These are phyloP conservation scores for Emydura subglobosa DNA, from an alignment of 2,113 vertebrate species.

Conservation along the genomic window DNA sequence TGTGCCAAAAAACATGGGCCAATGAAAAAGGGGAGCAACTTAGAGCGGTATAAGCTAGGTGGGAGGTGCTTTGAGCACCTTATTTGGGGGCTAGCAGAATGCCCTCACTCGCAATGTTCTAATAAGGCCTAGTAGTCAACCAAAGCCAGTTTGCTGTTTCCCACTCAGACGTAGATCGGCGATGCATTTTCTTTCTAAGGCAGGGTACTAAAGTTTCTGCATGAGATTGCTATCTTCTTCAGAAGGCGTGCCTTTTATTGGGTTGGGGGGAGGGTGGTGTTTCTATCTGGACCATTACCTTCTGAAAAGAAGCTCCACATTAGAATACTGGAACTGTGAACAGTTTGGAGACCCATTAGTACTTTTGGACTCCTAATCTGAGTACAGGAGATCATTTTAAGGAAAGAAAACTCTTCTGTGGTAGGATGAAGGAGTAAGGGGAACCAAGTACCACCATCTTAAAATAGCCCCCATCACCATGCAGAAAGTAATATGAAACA, in stretches of 20 bases:
- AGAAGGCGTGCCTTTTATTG: background rate
- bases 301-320: accelerated
- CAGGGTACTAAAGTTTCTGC: background rate
- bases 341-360: background rate
- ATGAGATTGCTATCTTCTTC: background rate
- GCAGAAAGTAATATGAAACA: background rate
- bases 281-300: background rate
- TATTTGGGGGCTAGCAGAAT: background rate
- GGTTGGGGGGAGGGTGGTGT: background rate
- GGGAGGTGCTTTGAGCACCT: background rate
- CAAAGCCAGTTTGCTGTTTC: background rate
- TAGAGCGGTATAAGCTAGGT: background rate
- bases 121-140: background rate
- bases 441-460: background rate
- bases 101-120: background rate
- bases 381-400: background rate
- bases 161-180: background rate
- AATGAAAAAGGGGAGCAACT: background rate
- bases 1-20: background rate
- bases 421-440: background rate
- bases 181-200: background rate
- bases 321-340: background rate
- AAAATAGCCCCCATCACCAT: background rate
- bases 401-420: background rate
- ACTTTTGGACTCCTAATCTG: accelerated